Base-by-base conservation (phyloP, 92 coral and sea anemone species). In the Epizoanthus rinbou region DNA sequence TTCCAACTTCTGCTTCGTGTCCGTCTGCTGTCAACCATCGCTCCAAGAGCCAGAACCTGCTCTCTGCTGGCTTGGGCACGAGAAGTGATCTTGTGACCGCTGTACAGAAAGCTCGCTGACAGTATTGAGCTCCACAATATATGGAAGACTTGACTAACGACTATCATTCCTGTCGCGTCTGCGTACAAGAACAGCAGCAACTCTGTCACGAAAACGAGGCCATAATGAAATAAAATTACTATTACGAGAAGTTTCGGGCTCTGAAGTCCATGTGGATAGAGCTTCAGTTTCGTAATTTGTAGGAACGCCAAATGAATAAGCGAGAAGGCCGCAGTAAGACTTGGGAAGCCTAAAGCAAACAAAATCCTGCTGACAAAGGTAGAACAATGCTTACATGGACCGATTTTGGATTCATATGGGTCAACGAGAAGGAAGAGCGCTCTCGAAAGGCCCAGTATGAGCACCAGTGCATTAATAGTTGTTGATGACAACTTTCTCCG, bases 301-400 rank as follows among this genome's bases (percentile, higher is more conserved):
- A 85, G 83, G 57, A 85, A 85, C 14, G 88, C 88, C 50, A 37
- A 76, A 69, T 85, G 88, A 45, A 85, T 85, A 19, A 85, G 74
- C 39, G 88, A 75, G 79, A 85, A 85, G 75, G 83, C 88, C 35
- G 88, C 88, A 17, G 73, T 76, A 19, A 85, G 88, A 25, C 88
- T 66, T 76, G 88, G 84, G 57, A 76, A 76, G 8, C 88, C 88
- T 14, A 85, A 16, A 41, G 78, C 84, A 31, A 75, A 85, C 69
- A 85, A 70, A 23, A 76, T 37, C 28, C 79, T 39, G 19, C 80
- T 31, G 35, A 85, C 4, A 67, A 76, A 74, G 5, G 56, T 41
- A 31, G 88, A 82, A 11, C 76, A 75, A 11, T 75, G 76, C 13
- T 75, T 35, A 3, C 83, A 74, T 33, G 57, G 37, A n/a, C 71